Evolutionary conservation across 2,113 vertebrate species (phyloP).

Genomic region (Casuarius casuarius): DNA sequence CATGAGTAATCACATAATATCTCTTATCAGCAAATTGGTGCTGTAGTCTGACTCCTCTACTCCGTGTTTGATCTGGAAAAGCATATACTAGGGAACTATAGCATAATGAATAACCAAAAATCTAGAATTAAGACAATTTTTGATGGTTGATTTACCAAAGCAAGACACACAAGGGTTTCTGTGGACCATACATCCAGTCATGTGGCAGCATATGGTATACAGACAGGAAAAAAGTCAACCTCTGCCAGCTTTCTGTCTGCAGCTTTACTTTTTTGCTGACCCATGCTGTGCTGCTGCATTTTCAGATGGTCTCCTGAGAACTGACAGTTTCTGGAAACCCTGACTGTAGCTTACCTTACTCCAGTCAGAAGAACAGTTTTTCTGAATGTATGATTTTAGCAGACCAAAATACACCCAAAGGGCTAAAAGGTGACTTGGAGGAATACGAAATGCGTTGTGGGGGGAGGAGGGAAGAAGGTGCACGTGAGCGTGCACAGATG

Average conservation of each 20-base stretch:
- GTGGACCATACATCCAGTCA: not conserved
- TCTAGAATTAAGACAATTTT: not conserved
- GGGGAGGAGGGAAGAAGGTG: not conserved
- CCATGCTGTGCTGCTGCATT: not conserved
- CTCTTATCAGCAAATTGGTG: not conserved
- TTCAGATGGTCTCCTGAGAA: slow-evolving; percentile 46
- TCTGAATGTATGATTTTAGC: not conserved
- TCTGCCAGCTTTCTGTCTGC: slow-evolving; percentile 56
- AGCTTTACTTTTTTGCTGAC: slow-evolving; percentile 28
- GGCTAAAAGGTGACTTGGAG: not conserved
- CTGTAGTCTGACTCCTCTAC: not conserved
- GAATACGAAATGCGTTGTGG: not conserved
- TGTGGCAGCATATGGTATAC: slow-evolving; percentile 29
- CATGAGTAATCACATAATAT: slow-evolving; percentile 12
- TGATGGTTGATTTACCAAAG: not conserved
- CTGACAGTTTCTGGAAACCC: slow-evolving; percentile 25
- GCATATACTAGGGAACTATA: not conserved
- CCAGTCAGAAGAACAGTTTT: not conserved
- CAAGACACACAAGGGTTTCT: not conserved
- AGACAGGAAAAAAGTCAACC: not conserved
- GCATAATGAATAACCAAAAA: not conserved
- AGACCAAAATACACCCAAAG: not conserved
- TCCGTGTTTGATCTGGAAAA: not conserved
- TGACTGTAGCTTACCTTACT: not conserved
- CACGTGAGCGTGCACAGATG: not conserved